These are phyloP conservation scores for Musca domestica DNA, from an alignment of 1,140 invertebrate genomes.

Conservation along the genomic window DNA sequence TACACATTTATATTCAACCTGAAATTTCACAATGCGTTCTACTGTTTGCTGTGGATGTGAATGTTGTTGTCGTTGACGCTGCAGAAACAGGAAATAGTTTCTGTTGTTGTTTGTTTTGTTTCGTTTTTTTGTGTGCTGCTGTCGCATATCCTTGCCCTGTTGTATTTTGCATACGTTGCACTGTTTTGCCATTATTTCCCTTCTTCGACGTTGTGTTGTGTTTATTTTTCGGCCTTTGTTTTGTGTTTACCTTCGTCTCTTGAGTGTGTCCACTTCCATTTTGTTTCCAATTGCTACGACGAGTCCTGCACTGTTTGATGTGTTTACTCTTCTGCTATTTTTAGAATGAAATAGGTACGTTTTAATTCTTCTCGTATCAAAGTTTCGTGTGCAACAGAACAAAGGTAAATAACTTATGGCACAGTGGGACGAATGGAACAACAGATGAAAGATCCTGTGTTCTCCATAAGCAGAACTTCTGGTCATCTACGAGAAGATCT, in stretches of 20 bases:
- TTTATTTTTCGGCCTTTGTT: too few relatives aligned
- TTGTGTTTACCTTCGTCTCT: neutral
- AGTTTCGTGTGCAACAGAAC: too few relatives aligned
- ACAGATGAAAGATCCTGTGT: too few relatives aligned
- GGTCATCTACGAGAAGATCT: too few relatives aligned
- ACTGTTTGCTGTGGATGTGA: neutral
- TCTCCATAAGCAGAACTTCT: too few relatives aligned
- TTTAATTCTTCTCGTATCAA: too few relatives aligned
- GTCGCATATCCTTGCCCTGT: too few relatives aligned
- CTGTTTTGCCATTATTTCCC: neutral
- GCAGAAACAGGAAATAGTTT: neutral
- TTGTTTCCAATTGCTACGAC: neutral
- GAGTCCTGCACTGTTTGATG: constrained; percentile 9
- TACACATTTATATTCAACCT: constrained; percentile 10
- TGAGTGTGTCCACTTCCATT: neutral
- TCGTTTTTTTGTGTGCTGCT: too few relatives aligned
- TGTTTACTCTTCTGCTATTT: neutral
- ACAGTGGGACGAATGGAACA: too few relatives aligned
- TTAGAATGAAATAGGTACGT: too few relatives aligned
- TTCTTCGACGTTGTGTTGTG: neutral
- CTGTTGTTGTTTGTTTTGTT: neutral
- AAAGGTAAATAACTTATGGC: too few relatives aligned
- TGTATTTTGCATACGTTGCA: neutral
- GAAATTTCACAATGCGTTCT: constrained; percentile 6
- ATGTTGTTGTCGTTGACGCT: neutral